phyloP scores from a whole-genome alignment of 2,888 invertebrate species.

The Belgica antarctica region DNA sequence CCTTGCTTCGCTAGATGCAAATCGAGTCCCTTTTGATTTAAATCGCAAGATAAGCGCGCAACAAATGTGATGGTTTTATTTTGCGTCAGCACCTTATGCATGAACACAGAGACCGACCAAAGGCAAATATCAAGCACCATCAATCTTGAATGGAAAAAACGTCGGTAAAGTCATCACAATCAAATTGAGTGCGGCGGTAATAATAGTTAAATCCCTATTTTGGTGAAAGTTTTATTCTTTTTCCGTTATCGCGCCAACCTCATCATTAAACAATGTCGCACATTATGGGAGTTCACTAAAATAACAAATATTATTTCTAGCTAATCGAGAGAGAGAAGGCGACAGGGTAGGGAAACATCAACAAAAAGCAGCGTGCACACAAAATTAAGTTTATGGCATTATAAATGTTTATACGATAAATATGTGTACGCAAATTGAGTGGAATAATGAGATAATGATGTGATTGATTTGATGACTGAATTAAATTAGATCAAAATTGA shows the following conservation, averaged over 20 bases:
- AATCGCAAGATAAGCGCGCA: constrained; percentile 33
- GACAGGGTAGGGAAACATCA: neutral
- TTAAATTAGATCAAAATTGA: constrained; percentile 39
- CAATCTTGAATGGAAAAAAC: constrained; percentile 26
- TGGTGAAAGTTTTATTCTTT: neutral
- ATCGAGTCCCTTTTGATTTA: constrained; percentile 26
- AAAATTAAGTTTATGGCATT: constrained; percentile 44
- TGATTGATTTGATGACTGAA: constrained; percentile 44
- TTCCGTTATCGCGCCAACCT: constrained; percentile 37
- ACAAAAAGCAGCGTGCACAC: neutral
- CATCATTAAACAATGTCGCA: constrained; percentile 42
- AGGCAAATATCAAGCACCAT: neutral
- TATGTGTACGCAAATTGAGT: constrained; percentile 43
- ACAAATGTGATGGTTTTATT: constrained; percentile 27
- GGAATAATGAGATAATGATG: constrained; percentile 44
- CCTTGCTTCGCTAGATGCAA: neutral
- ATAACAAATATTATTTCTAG: constrained; percentile 22
- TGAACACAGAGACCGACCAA: neutral
- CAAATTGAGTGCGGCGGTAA: constrained; percentile 8
- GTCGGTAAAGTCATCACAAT: neutral
- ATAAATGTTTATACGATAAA: constrained; percentile 44
- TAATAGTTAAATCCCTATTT: constrained; percentile 13
- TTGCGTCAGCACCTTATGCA: constrained; percentile 32
- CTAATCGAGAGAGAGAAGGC: constrained; percentile 2
- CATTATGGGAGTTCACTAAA: constrained; percentile 42